Percentiles rank a stretch among this genome's conserved stretches.
Evolutionary conservation across 2,113 vertebrate species (phyloP).

Genomic region (Stegostoma tigrinum): DNA sequence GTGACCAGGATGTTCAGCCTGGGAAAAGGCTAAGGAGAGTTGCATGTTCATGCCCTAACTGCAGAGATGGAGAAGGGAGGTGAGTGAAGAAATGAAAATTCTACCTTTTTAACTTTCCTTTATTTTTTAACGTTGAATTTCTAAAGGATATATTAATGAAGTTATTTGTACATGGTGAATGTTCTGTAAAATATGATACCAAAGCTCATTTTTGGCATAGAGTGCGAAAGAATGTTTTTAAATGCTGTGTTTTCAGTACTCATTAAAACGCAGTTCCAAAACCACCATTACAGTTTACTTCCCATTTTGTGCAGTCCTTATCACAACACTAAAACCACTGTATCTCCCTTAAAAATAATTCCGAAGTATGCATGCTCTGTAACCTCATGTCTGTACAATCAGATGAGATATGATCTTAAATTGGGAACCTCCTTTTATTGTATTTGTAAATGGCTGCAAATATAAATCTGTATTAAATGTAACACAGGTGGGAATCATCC

Average conservation of each 20-base stretch:
- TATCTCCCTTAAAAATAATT: not conserved
- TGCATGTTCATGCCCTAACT: conserved; percentile 96
- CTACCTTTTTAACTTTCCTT: not conserved
- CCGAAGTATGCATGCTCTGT: not conserved
- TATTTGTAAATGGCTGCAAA: not conserved
- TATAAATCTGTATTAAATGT: not conserved
- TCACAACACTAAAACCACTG: not conserved
- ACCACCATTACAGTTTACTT: not conserved
- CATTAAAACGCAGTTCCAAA: not conserved
- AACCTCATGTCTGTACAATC: too few species aligned
- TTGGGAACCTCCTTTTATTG: too few species aligned
- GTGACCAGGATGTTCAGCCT: conserved; percentile 85
- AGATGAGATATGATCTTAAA: too few species aligned
- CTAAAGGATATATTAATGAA: not conserved
- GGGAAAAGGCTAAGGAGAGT: conserved; percentile 91
- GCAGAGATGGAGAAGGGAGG: conserved; percentile 96
- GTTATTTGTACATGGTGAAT: not conserved
- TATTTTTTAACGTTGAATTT: not conserved
- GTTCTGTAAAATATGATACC: not conserved
- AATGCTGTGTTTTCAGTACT: not conserved
- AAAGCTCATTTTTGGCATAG: not conserved
- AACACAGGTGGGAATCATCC: not conserved
- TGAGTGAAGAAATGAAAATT: conserved; percentile 46
- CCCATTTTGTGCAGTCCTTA: not conserved
- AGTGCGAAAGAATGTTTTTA: not conserved